Base-by-base conservation (phyloP, 2,888 invertebrate genomes). In the Eristalis tenax region DNA sequence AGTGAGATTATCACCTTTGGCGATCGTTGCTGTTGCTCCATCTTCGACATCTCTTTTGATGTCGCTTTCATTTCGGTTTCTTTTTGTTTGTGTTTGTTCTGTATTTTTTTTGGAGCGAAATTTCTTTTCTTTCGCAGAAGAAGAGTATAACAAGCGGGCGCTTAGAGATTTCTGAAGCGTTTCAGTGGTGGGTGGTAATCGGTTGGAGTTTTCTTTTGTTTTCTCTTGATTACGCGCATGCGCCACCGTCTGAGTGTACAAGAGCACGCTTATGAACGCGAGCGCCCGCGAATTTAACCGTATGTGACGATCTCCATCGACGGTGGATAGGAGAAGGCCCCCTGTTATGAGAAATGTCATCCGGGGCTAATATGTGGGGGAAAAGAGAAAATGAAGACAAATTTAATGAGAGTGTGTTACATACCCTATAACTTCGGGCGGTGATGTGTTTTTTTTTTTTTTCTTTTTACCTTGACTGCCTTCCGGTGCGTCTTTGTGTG, bases 1-100 rank as follows among this genome's bases (percentile, higher is more conserved):
- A 50, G 63, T 73, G 35, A 5, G 66, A 61, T 57, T 63, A 50
- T 50, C 50, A 50, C 50, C 50, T 59, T 59, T 43, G 57, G 63
- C 75, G 74, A 79, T 69, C 73, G 80, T 70, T 74, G 40, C 32
- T 75, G 23, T 57, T 64, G 56, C 61, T 57, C 23, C 59, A 28
- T 59, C 59, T 50, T 18, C 50, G 8, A 6, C 81, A 81, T 76
- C 80, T 85, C 76, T 76, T 71, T 81, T 76, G 76, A 76, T 56
- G 50, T 18, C 76, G 71, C 84, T 81, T 85, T 81, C 76, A 76
- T 76, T 75, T 75, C 35, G 61, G 61, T 69, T 26, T 13, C 57
- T 64, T 64, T 35, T 74, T 73, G 32, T 79, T 66, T 32, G 11
- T 8, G 35, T 77, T 32, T 38, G 22, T 38, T 66, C 18, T 32